These are phyloP conservation scores for Lamellibrachia columna DNA, from an alignment of 2,888 invertebrate genomes.

Conservation along the genomic window DNA sequence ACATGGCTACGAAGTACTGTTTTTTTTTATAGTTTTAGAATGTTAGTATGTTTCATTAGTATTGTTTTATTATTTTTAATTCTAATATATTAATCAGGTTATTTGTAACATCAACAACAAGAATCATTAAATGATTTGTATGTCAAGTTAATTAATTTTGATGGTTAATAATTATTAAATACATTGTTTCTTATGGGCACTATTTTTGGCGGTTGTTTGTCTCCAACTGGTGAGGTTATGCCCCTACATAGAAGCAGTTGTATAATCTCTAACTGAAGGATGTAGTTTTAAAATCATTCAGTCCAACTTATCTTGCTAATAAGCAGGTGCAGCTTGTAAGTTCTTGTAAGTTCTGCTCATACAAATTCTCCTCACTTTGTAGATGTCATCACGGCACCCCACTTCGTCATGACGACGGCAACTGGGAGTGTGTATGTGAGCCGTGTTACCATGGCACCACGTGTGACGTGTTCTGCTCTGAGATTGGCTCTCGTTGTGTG, in stretches of 20 bases:
- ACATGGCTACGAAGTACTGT: background rate
- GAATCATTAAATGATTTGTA: too few relatives aligned
- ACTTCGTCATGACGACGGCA: constrained; percentile 29
- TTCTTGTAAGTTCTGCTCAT: background rate
- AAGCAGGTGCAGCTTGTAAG: background rate
- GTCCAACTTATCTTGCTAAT: background rate
- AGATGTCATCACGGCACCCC: constrained; percentile 43
- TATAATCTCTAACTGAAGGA: too few relatives aligned
- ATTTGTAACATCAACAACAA: too few relatives aligned
- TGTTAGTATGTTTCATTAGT: background rate
- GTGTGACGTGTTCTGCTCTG: constrained; percentile 42
- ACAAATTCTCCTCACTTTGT: constrained; percentile 22
- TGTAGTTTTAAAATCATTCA: too few relatives aligned
- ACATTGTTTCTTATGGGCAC: background rate
- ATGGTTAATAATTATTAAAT: too few relatives aligned
- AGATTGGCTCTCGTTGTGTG: background rate
- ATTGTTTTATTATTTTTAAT: background rate
- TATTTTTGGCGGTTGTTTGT: background rate
- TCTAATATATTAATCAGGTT: background rate
- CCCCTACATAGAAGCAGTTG: too few relatives aligned
- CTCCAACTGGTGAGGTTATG: too few relatives aligned
- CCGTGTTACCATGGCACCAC: constrained; percentile 48
- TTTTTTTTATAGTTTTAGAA: background rate
- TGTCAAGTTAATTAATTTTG: too few relatives aligned
- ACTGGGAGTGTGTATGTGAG: constrained; percentile 48